Evolutionary conservation across 2,797 vertebrate species (phyloP).

Genomic region (Tenualosa thibaudeaui): DNA sequence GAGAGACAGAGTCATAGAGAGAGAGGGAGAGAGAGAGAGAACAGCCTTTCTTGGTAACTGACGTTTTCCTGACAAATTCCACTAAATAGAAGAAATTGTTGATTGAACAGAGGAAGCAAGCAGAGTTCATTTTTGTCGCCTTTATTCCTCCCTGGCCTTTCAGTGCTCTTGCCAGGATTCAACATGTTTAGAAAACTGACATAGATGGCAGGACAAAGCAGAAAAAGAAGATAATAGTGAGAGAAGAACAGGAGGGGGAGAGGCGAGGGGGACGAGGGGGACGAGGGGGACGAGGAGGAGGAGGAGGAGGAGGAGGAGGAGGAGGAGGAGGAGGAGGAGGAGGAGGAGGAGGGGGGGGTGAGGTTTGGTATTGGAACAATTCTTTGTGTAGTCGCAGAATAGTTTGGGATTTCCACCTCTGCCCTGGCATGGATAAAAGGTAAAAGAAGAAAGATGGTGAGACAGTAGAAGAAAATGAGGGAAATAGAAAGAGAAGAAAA

Average conservation of each 20-base stretch:
- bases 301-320: background rate
- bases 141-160: background rate
- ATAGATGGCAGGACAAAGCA: background rate
- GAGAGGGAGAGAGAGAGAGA: conserved; percentile 25
- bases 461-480: background rate
- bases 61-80: background rate
- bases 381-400: background rate
- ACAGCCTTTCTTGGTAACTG: background rate
- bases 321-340: background rate
- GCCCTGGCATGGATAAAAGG: background rate
- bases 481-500: background rate
- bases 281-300: too few relatives aligned
- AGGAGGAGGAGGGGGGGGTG: background rate
- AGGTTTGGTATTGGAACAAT: background rate
- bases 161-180: background rate
- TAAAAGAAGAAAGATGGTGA: background rate
- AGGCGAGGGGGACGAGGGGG: too few relatives aligned
- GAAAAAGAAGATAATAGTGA: background rate
- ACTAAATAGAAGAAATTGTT: background rate
- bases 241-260: background rate
- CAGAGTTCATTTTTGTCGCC: background rate
- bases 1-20: background rate
- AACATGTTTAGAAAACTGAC: background rate
- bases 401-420: conserved; percentile 9
- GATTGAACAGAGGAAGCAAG: background rate